Conservation (phyloP, 2,113 vertebrate genomes). For the Prietella phreatophila region DNA sequence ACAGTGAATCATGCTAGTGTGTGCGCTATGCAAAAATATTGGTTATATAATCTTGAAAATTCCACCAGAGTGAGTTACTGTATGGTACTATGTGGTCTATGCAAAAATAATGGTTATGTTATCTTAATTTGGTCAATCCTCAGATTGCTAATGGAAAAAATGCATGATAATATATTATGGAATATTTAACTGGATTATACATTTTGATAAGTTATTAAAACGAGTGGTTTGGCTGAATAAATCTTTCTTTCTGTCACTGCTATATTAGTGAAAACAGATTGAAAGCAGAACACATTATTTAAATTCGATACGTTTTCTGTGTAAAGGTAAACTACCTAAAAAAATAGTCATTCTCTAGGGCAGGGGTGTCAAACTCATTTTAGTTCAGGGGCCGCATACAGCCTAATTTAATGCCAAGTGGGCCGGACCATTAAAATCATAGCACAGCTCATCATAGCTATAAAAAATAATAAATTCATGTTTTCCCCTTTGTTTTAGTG, state of each 20-base stretch:
- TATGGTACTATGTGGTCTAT: not conserved
- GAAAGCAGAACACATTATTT: not conserved
- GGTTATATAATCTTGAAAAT: conserved; percentile 12
- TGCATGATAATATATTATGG: not conserved
- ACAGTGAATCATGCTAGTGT: not conserved
- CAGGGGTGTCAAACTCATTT: too few relatives aligned
- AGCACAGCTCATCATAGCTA: too few relatives aligned
- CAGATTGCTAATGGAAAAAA: not conserved
- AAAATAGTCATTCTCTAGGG: not conserved
- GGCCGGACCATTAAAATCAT: too few relatives aligned
- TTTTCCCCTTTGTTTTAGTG: too few relatives aligned
- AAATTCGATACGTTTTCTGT: not conserved
- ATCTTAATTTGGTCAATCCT: not conserved
- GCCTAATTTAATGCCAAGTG: too few relatives aligned
- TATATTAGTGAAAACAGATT: not conserved
- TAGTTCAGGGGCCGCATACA: too few relatives aligned
- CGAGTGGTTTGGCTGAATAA: not conserved
- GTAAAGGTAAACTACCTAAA: not conserved
- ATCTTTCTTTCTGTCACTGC: not conserved
- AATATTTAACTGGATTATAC: not conserved
- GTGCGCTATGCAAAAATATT: not conserved
- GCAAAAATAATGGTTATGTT: not conserved
- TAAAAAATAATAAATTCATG: too few relatives aligned
- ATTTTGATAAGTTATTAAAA: not conserved
- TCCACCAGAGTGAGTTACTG: not conserved